Base-by-base conservation (phyloP, 2,113 vertebrate species). In the Cyprinodon brontotheroides region DNA sequence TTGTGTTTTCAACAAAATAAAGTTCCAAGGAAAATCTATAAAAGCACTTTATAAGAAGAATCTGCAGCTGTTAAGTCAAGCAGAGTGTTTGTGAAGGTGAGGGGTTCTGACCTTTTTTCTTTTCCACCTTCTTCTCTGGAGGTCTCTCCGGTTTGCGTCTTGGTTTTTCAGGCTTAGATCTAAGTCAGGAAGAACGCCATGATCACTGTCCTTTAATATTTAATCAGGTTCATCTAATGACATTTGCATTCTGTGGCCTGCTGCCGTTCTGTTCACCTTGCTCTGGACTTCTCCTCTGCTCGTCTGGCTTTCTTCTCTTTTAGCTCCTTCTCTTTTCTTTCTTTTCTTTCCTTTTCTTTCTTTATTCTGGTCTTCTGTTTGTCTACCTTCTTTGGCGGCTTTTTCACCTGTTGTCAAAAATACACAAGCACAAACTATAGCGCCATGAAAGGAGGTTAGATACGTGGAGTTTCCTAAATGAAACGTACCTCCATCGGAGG, bases 51-150 rank as follows among this genome's bases (percentile, higher is more conserved):
- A 20, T 15, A 6, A 43, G 39, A 65, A 17, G 39, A 22, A 47
- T 14, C 36, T 45, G 12, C 37, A 41, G 7, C 29, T n/a, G 20
- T 57, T 57, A 8, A n/a, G 50, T 1, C 7, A n/a, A n/a, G 48
- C 48, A 53, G 15, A 53, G 5, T 4, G 67, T 40, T 12, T 11
- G 8, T 22, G 62, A 38, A 13, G 37, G 5, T 3, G 3, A 50
- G 39, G 0, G 62, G 7, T 37, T 74, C 92, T 92, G 45, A 98
- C 98, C 98, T 90, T 96, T 98, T 86, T 97, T 99, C 94, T 97
- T 97, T 79, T 97, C 96, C 38, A 93, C 88, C 85, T 94, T 97
- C 78, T 94, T 96, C 36, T 95, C 94, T 0, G 90, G 93, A 39
- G 86, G 83, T 0, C 92, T 92, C 68, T 97, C 96, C 0, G 95